Evolutionary conservation across 2,113 vertebrate genomes (phyloP), one percentile per base, ranked within the genome.

Genomic region (Solea solea): DNA sequence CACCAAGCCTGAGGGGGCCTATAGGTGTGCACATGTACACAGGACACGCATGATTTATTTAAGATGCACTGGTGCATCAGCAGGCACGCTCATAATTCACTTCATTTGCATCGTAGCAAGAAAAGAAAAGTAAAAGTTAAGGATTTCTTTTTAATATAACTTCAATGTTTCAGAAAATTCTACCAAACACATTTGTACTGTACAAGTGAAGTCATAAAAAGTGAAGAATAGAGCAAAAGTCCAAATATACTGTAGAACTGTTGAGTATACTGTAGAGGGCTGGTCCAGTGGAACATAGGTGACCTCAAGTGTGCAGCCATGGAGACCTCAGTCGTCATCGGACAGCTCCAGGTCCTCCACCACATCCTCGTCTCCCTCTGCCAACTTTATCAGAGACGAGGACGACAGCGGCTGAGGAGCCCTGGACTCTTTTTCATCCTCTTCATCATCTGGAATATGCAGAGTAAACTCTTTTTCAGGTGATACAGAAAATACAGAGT

Each of bases 291-390:
- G 16, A 64, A 58, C 3, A 53, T 11, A 13, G 41, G 52, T 56
- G 56, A 69, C 16, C 41, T 51, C 0, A 5, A 62, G 12, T 48
- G 61, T 61, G 11, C 10, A 4, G 49, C 40, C 11, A 4, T 64
- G 64, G 64, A 34, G 34, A 13, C 41, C 60, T 93, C 88, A 94
- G 61, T 96, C 93, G 12, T 97, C 95, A 0, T 98, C 96, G 0
- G 97, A 99, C 51, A 98, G 87, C 64, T 94, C 84, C 49, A 98
- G 91, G 73, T 98, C 97, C 85, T 97, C 94, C 64, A 99, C 93
- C 4, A 95, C 1, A n/a, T 99, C 97, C 28, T 95, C 95, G 0
- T 89, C 94, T 21, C 97, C 97, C 74, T 88, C 92, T 0, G 96
- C 95, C 72, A 99, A 92, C 70, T 81, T 91, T 45, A 94, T 72